Conservation (phyloP, 2,797 vertebrate species). For the Denticeps clupeoides region DNA sequence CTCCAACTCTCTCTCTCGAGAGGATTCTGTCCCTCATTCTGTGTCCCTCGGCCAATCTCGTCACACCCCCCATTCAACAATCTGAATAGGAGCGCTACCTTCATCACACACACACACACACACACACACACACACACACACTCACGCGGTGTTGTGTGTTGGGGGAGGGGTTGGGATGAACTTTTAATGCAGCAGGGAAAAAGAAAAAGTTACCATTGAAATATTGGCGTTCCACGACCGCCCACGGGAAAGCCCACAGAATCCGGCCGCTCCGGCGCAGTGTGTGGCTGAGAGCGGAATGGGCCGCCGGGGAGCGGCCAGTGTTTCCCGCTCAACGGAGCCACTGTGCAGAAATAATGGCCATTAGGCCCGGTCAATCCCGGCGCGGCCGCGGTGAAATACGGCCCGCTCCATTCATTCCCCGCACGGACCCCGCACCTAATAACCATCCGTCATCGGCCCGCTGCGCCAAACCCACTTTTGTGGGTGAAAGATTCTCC, state of each 20-base stretch:
- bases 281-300: conserved; percentile 55
- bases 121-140: conserved; percentile 19
- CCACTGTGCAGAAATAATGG: conserved; percentile 83
- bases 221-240: conserved; percentile 51
- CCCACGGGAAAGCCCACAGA: conserved; percentile 55
- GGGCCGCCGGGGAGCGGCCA: conserved; percentile 48
- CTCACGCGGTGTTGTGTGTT: too few species aligned
- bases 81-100: conserved; percentile 45
- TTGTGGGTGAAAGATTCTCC: conserved; percentile 42
- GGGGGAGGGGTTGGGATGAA: too few species aligned
- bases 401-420: conserved; percentile 42
- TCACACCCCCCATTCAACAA: conserved; percentile 51
- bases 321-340: conserved; percentile 63
- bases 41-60: conserved; percentile 51
- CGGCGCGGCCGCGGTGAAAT: conserved; percentile 51
- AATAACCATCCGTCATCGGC: conserved; percentile 50
- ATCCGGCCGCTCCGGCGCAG: conserved; percentile 50
- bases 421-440: conserved; percentile 48
- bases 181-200: conserved; percentile 53
- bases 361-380: conserved; percentile 77
- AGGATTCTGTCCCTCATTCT: conserved; percentile 48
- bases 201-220: conserved; percentile 56
- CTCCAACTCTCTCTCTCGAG: conserved; percentile 45
- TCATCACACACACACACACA: conserved; percentile 26
- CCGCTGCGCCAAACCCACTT: conserved; percentile 26